Base-by-base conservation (phyloP, 1,140 invertebrate species). In the Drosophila parvula region DNA sequence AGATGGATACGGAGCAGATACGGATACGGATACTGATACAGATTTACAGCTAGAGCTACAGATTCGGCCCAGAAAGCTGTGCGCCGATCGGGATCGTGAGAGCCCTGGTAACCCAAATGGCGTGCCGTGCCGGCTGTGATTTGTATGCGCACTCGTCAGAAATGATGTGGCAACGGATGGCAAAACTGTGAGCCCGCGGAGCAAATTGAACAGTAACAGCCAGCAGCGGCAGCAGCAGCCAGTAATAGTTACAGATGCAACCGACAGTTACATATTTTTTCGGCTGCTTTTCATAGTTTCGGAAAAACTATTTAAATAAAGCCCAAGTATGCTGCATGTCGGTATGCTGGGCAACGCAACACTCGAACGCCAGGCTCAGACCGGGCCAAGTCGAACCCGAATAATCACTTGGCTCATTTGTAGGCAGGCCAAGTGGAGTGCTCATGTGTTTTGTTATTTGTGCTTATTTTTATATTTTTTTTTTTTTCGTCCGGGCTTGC, bases 341-440 rank as follows among this genome's bases (percentile, higher is more conserved):
- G 79, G 79, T 57, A 78, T 79, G 74, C 79, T 78, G 79, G 65
- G 59, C 62, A 75, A 79, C 64, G 74, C 70, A 82, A 82, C 50
- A 74, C 43, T 53, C 60, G 58, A 62, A 79, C 34, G 50, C 36
- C 38, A 70, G 41, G 50, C 51, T 51, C 50, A 47, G 44, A 68
- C 43, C 44, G 43, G 48, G 36, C 43, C 36, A 51, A 75, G 44
- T 53, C 71, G 51, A 77, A 77, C 74, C 73, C 79, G 74, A 71
- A 82, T 81, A 78, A 82, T 82, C 79, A 82, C 74, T 74, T 69
- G 61, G 79, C 75, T 78, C 79, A 81, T 81, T 81, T 69, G 79
- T 81, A 82, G 79, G 79, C 79, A 81, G 79, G 22, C 79, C 79
- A 82, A 81, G 79, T 81, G 79, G 63, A 81, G 79, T 81, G 74